Evolutionary conservation across 2,797 vertebrate genomes (phyloP).

Genomic region (Aythya fuligula): DNA sequence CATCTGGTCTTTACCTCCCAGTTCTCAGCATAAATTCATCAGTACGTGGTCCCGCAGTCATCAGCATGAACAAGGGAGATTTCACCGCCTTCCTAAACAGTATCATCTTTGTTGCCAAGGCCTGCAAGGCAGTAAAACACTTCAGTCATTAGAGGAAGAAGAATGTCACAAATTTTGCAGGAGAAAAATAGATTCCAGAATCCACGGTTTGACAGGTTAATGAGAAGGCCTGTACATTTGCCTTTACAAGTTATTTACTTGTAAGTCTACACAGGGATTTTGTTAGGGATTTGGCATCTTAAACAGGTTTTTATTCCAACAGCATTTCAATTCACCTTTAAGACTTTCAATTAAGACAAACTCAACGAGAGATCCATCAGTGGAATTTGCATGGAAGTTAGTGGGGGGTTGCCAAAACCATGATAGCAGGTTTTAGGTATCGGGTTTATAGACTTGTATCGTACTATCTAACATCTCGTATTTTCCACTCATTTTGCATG

Average conservation of each 20-base stretch:
- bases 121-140: neutral
- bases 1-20: neutral
- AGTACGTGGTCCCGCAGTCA: neutral
- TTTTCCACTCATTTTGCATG: slow-evolving; percentile 24
- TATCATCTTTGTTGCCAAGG: neutral
- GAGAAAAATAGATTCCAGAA: neutral
- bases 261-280: neutral
- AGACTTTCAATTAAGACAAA: slow-evolving; percentile 24
- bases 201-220: slow-evolving; percentile 3
- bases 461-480: slow-evolving; percentile 40
- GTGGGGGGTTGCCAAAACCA: neutral
- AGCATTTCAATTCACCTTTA: slow-evolving; percentile 4
- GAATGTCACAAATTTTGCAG: neutral
- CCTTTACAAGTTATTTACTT: slow-evolving; percentile 36
- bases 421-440: neutral
- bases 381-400: slow-evolving; percentile 21
- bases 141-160: neutral
- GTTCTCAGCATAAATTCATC: neutral
- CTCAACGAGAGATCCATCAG: neutral
- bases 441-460: slow-evolving; percentile 30
- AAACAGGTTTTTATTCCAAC: slow-evolving; percentile 23
- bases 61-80: neutral
- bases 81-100: neutral
- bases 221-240: neutral
- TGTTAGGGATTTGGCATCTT: slow-evolving; percentile 41